phyloP scores from a whole-genome alignment of 2,888 invertebrate genomes.

The Sinohyriopsis cumingii region DNA sequence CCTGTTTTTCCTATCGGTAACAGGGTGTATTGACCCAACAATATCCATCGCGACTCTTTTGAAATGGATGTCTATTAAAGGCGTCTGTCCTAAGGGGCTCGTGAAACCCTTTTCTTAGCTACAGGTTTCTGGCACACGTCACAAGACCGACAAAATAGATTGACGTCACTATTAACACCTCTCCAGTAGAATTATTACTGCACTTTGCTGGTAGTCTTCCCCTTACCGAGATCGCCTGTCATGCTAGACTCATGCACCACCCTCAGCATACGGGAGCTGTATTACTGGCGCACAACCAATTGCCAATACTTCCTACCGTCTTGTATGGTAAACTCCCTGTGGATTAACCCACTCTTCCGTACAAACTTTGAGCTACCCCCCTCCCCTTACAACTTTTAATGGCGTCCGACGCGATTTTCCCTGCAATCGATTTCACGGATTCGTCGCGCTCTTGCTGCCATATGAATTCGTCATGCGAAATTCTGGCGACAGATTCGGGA shows the following conservation, averaged over 20 bases:
- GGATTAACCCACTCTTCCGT: too few relatives aligned
- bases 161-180: slow-evolving; percentile 8
- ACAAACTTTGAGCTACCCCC: too few relatives aligned
- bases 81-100: slow-evolving; percentile 5
- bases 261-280: slow-evolving; percentile 7
- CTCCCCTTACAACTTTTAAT: too few relatives aligned
- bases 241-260: slow-evolving; percentile 8
- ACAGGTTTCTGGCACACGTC: slow-evolving; percentile 14
- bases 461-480: too few relatives aligned
- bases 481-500: too few relatives aligned
- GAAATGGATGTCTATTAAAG: slow-evolving; percentile 29
- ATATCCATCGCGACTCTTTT: slow-evolving; percentile 28
- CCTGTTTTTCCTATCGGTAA: slow-evolving; percentile 22
- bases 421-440: too few relatives aligned
- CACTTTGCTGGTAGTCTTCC: slow-evolving; percentile 10
- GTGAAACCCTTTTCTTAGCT: slow-evolving; percentile 2
- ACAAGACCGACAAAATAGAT: slow-evolving; percentile 17
- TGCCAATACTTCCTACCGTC: too few relatives aligned
- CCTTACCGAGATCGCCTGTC: slow-evolving; percentile 19
- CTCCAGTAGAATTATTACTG: slow-evolving; percentile 19
- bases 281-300: slow-evolving; percentile 18
- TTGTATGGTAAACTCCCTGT: too few relatives aligned
- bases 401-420: too few relatives aligned
- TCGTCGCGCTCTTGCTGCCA: too few relatives aligned
- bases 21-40: slow-evolving; percentile 24